These are phyloP conservation scores for Zaprionus capensis DNA, from an alignment of 1,140 invertebrate species.

Conservation along the genomic window DNA sequence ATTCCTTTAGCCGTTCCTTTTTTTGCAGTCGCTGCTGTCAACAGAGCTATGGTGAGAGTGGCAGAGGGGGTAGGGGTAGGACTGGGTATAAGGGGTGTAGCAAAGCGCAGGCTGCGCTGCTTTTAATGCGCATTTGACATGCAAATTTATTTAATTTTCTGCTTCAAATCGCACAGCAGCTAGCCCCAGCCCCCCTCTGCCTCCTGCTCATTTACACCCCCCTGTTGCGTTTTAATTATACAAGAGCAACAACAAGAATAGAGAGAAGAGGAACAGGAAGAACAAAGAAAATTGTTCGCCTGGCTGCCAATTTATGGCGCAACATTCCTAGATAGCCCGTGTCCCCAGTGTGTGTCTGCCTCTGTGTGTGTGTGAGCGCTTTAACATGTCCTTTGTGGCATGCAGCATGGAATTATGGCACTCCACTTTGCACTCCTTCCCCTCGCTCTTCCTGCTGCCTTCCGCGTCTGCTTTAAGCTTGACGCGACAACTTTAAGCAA, in stretches of 20 bases:
- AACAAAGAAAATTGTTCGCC: constrained; percentile 43
- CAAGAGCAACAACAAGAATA: constrained; percentile 24
- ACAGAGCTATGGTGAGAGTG: constrained; percentile 51
- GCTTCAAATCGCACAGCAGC: constrained; percentile 64
- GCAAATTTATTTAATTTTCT: constrained; percentile 83
- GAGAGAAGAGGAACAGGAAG: constrained; percentile 1
- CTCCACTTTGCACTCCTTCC: neutral
- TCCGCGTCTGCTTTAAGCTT: constrained; percentile 32
- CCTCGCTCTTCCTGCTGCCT: neutral
- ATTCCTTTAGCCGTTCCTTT: neutral
- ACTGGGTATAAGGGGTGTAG: neutral
- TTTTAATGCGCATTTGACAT: constrained; percentile 80
- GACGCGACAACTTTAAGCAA: constrained; percentile 48
- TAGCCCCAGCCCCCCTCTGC: neutral
- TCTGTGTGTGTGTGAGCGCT: constrained; percentile 25
- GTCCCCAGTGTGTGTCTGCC: neutral
- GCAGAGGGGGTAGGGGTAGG: neutral
- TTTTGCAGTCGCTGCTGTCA: neutral
- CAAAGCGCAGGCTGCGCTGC: constrained; percentile 34
- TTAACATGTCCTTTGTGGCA: constrained; percentile 56
- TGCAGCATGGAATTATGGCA: constrained; percentile 44
- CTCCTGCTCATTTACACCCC: neutral
- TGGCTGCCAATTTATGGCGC: constrained; percentile 50
- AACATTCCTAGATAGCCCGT: constrained; percentile 48
- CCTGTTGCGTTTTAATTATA: constrained; percentile 77